Conservation (phyloP, 2,888 invertebrate species). For the Eilema griseolum region DNA sequence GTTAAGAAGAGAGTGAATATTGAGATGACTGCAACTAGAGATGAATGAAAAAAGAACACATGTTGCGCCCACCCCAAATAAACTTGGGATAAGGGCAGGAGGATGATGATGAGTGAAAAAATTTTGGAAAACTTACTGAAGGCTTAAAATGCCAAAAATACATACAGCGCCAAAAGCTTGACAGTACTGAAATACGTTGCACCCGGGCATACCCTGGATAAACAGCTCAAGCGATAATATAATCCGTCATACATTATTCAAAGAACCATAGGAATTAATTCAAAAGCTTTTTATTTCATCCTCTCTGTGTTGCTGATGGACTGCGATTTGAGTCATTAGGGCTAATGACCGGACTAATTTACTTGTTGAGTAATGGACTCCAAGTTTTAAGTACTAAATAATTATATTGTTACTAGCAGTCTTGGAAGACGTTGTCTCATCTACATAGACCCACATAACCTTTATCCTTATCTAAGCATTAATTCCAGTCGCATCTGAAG, state of each 20-base stretch:
- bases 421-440: no score
- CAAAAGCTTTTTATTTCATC: slow-evolving; percentile 65
- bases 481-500: no score
- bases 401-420: not conserved
- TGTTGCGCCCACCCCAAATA: no score
- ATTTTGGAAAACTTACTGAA: slow-evolving; percentile 14
- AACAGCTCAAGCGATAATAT: slow-evolving; percentile 63
- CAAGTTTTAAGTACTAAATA: not conserved
- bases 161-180: slow-evolving; percentile 37
- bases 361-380: not conserved
- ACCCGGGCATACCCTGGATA: slow-evolving; percentile 52
- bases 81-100: no score
- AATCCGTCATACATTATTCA: slow-evolving; percentile 70
- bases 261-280: slow-evolving; percentile 63
- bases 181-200: slow-evolving; percentile 47
- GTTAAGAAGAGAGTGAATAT: no score
- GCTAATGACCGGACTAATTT: not conserved
- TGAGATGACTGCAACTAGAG: no score
- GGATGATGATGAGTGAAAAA: no score
- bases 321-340: not conserved
- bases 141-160: slow-evolving; percentile 32
- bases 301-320: slow-evolving; percentile 28
- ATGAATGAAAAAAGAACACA: no score
- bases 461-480: no score
- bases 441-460: no score